These are phyloP conservation scores for Andrena trimmerana DNA, from an alignment of 2,888 invertebrate species.

Conservation along the genomic window DNA sequence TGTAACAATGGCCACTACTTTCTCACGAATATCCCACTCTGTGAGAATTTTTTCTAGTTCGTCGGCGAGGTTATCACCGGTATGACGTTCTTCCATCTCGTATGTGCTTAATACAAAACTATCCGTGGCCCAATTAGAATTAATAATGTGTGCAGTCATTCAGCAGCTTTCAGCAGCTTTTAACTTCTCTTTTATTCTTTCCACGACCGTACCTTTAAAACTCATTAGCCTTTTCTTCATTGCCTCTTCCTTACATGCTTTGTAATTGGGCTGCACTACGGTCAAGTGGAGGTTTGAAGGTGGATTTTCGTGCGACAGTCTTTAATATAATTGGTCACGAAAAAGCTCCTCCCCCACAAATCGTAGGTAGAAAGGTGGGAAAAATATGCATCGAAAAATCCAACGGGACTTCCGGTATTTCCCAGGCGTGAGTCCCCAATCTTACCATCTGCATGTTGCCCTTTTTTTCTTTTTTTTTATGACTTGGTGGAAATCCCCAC, in stretches of 20 bases:
- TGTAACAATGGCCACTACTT: conserved; percentile 1
- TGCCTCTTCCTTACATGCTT: not conserved
- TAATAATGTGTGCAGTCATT: conserved; percentile 34
- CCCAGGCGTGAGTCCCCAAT: too few relatives aligned
- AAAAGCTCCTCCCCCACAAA: too few relatives aligned
- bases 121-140: conserved; percentile 27
- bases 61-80: conserved; percentile 32
- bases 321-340: too few relatives aligned
- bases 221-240: not conserved
- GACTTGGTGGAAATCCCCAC: too few relatives aligned
- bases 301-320: too few relatives aligned
- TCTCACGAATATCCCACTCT: not conserved
- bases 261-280: not conserved
- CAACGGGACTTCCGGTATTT: too few relatives aligned
- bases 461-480: too few relatives aligned
- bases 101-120: conserved; percentile 27
- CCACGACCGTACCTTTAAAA: too few relatives aligned
- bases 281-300: too few relatives aligned
- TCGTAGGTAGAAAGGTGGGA: too few relatives aligned
- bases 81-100: conserved; percentile 42
- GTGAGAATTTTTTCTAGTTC: not conserved
- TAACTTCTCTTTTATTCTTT: not conserved
- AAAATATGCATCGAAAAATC: too few relatives aligned
- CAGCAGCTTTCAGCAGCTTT: not conserved
- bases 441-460: too few relatives aligned